Evolutionary conservation across 2,797 vertebrate species (phyloP), one percentile per base, ranked within the genome.

Genomic region (Onychomys leucogaster): DNA sequence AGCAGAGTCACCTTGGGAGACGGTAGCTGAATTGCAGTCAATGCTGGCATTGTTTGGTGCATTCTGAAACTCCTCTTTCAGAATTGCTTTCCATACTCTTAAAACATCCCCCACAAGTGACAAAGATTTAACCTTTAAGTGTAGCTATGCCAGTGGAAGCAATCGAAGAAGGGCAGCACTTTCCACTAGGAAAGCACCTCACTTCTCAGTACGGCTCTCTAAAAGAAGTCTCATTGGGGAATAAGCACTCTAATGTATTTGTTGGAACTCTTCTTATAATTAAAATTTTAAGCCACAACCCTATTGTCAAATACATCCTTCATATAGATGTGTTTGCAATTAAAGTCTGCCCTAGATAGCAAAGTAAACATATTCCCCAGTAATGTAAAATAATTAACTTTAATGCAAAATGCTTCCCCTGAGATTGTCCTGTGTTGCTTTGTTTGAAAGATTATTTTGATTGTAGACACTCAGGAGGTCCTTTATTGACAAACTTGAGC

Each of bases 281-380:
- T 95, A 93, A 96, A 92, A 76, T 0, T 94, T 86, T 91, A 93
- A 95, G 69, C 78, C 34, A 75, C 12, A 86, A n/a, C 29, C 57
- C 41, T 8, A 49, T 7, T 59, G 16, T 88, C 77, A 85, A 77
- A 90, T 29, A 63, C 17, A 76, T 69, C 43, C 46, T 93, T 94
- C 81, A 65, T 80, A 69, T 52, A 91, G 89, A 93, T 0, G 34
- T 71, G 29, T 32, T 32, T 77, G 25, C 13, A 81, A 63, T 71
- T 83, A 96, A 90, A 78, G 86, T 91, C 73, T 92, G 1, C 41
- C 32, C 7, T 73, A 7, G n/a, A 32, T 37, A 19, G 84, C 84
- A 91, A 77, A 89, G 61, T 96, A 89, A 83, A 89, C 13, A 41
- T 69, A 71, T 13, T 13, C 55, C 61, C 85, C 21, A 43, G 4